These are phyloP conservation scores for Tetrapedia diversipes DNA, from an alignment of 2,888 invertebrate genomes.

Conservation along the genomic window DNA sequence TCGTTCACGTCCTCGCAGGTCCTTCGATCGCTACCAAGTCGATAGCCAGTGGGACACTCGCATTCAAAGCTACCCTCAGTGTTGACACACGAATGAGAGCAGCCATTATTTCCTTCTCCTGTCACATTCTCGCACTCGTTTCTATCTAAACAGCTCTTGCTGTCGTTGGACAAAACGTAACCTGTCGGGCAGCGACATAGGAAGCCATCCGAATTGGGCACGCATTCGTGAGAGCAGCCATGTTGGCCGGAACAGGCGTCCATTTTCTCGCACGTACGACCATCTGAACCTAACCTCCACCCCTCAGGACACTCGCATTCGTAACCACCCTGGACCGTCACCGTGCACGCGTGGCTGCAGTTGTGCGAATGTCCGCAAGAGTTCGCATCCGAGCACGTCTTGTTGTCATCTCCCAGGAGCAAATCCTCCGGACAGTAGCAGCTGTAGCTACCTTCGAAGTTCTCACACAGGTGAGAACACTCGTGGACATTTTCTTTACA, in stretches of 20 bases:
- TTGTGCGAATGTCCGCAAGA: slow-evolving; percentile 72
- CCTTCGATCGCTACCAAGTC: slow-evolving; percentile 76
- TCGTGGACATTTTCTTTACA: slow-evolving; percentile 74
- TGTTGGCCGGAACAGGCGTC: slow-evolving; percentile 84
- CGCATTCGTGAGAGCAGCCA: slow-evolving; percentile 87
- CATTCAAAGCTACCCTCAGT: slow-evolving; percentile 86
- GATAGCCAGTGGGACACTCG: slow-evolving; percentile 84
- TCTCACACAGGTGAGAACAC: slow-evolving; percentile 77
- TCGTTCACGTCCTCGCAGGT: slow-evolving; percentile 79
- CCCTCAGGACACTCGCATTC: slow-evolving; percentile 85
- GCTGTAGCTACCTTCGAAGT: slow-evolving; percentile 82
- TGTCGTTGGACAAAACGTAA: slow-evolving; percentile 74
- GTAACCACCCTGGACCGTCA: slow-evolving; percentile 82
- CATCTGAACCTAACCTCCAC: slow-evolving; percentile 75
- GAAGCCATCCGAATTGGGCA: slow-evolving; percentile 84
- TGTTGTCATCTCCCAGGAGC: slow-evolving; percentile 75
- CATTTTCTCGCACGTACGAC: slow-evolving; percentile 78
- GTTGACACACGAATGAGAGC: slow-evolving; percentile 85
- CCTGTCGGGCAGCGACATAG: slow-evolving; percentile 83
- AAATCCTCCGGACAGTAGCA: slow-evolving; percentile 84
- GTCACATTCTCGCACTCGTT: slow-evolving; percentile 83
- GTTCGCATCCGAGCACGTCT: slow-evolving; percentile 76
- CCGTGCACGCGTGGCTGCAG: slow-evolving; percentile 72
- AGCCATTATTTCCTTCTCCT: slow-evolving; percentile 74
- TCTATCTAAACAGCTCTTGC: slow-evolving; percentile 80